Percentiles rank a stretch among this genome's conserved stretches.
Evolutionary conservation across 2,888 invertebrate genomes (phyloP).

Genomic region (Apotomis betuletana): DNA sequence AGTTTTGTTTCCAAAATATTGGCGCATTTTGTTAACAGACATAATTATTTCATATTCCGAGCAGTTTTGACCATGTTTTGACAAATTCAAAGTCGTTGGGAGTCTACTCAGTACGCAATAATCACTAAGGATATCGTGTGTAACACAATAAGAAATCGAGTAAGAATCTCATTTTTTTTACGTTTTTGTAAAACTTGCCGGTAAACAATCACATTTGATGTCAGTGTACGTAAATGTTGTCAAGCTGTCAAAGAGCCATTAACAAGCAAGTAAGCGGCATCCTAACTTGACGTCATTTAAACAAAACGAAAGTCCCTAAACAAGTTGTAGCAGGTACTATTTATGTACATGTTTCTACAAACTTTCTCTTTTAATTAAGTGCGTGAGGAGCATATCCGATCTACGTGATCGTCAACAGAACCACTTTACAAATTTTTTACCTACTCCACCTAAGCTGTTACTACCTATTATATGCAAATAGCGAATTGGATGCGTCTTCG

Average conservation of each 20-base stretch:
- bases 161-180: not conserved
- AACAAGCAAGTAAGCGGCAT: not conserved
- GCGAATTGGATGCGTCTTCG: not conserved
- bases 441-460: not conserved
- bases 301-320: slow-evolving; percentile 57
- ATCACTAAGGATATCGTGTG: too few relatives aligned
- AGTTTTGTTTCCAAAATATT: too few relatives aligned
- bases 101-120: too few relatives aligned
- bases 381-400: slow-evolving; percentile 44
- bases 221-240: not conserved
- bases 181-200: not conserved
- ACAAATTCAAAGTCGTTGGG: too few relatives aligned
- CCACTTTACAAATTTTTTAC: slow-evolving; percentile 4
- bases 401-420: slow-evolving; percentile 27
- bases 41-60: too few relatives aligned
- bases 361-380: slow-evolving; percentile 60
- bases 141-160: too few relatives aligned
- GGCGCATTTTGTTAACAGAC: too few relatives aligned
- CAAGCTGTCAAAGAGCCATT: not conserved
- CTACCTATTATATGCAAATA: slow-evolving; percentile 5
- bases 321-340: slow-evolving; percentile 38
- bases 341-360: slow-evolving; percentile 48
- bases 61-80: too few relatives aligned
- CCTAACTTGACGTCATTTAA: slow-evolving; percentile 25
- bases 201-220: not conserved